Evolutionary conservation across 2,888 invertebrate species (phyloP), one percentile per base, ranked within the genome.

Genomic region (Elegia similella): DNA sequence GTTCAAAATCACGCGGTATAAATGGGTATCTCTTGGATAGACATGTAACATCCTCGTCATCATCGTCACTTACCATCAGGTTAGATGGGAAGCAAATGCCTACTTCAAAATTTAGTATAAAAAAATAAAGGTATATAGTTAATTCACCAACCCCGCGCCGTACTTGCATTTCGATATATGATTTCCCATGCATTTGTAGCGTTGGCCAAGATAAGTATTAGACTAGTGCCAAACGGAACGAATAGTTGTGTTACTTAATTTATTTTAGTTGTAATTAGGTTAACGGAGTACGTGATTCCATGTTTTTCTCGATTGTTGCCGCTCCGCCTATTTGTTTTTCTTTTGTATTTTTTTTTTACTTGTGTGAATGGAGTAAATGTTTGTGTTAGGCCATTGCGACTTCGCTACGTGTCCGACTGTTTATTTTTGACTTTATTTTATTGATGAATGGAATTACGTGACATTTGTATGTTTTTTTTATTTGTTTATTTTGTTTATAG

Each of bases 151-250:
- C 42, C 7, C 42, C 56, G 48, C 6, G 23, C 23, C 42, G 38
- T 23, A 7, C 32, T 48, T 7, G 62, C 64, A 61, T 61, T 62
- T 52, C 30, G 62, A 50, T 57, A 53, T 60, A 70, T 69, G 61
- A 68, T 65, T 68, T 65, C 66, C 58, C 60, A 67, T 74, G 80
- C 80, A 80, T 80, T 80, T 80, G 65, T 59, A 56, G 62, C 69
- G 64, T 64, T 69, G 73, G 66, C 63, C 67, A 68, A 67, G 62
- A 68, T 76, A 81, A 80, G 78, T 80, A 78, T 82, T 87, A 87
- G 86, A 75, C 69, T 86, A 88, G 90, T 90, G 90, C 90, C 89
- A 89, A 90, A 87, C 75, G 73, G 64, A 71, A 70, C 70, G 50
- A 50, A 50, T 66, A 67, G 63, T 75, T 78, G 78, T 79, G 82